Conservation (phyloP, 2,113 vertebrate species). For the Xiphias gladius region DNA sequence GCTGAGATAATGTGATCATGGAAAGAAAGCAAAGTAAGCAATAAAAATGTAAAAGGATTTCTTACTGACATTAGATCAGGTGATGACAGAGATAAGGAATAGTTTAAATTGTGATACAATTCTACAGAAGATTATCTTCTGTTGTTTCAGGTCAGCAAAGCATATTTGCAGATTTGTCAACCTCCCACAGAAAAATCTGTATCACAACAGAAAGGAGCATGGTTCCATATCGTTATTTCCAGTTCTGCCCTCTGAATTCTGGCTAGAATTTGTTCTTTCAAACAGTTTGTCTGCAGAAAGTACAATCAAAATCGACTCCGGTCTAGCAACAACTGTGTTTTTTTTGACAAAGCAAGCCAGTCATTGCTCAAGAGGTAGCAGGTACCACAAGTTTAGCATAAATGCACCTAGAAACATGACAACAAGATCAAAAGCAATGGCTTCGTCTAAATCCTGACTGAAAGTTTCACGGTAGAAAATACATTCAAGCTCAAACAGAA, state of each 20-base stretch:
- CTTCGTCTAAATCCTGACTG: not conserved
- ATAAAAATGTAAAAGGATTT: slow-evolving; percentile 37
- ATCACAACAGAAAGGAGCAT: slow-evolving; percentile 61
- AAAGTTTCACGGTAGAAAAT: slow-evolving; percentile 5
- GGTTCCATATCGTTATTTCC: slow-evolving; percentile 54
- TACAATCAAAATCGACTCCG: slow-evolving; percentile 19
- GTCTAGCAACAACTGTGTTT: not conserved
- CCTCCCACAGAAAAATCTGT: slow-evolving; percentile 64
- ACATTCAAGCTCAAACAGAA: slow-evolving; percentile 20
- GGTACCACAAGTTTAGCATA: not conserved
- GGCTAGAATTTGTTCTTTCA: slow-evolving; percentile 50
- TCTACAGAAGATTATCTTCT: slow-evolving; percentile 28
- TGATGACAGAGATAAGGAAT: slow-evolving; percentile 11
- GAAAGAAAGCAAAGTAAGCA: slow-evolving; percentile 43
- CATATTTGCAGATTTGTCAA: slow-evolving; percentile 68
- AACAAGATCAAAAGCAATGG: slow-evolving; percentile 25
- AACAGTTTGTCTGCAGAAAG: slow-evolving; percentile 44
- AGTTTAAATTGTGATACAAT: slow-evolving; percentile 37
- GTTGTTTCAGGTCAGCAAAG: slow-evolving; percentile 66
- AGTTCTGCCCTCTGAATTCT: slow-evolving; percentile 64
- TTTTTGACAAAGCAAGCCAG: slow-evolving; percentile 23
- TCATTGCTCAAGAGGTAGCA: slow-evolving; percentile 5
- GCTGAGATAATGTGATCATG: slow-evolving; percentile 30
- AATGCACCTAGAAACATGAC: not conserved
- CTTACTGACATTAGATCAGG: slow-evolving; percentile 26